These are phyloP conservation scores for Drosophila infuscata DNA, from an alignment of 2,888 invertebrate species.

Conservation along the genomic window DNA sequence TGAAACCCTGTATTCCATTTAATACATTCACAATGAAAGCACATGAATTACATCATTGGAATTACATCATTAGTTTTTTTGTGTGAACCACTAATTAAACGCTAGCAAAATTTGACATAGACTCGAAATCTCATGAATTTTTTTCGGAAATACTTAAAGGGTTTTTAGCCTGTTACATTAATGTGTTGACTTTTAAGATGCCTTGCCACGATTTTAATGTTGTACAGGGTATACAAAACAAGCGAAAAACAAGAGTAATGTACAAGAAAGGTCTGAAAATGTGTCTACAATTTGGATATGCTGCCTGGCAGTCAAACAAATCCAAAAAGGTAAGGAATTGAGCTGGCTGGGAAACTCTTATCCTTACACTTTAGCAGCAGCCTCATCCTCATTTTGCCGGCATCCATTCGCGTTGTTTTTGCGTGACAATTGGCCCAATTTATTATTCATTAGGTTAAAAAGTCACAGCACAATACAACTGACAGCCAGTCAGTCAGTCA, in stretches of 20 bases:
- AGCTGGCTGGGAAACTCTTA: slow-evolving; percentile 13
- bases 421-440: slow-evolving; percentile 83
- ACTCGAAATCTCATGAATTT: not conserved
- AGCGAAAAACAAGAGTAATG: slow-evolving; percentile 3
- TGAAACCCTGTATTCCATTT: slow-evolving; percentile 1
- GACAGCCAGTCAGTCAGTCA: slow-evolving; percentile 74
- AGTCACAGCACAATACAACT: slow-evolving; percentile 78
- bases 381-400: slow-evolving; percentile 10
- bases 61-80: not conserved
- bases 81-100: not conserved
- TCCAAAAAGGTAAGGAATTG: slow-evolving; percentile 31
- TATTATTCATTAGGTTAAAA: slow-evolving; percentile 83
- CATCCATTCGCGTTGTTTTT: slow-evolving; percentile 65
- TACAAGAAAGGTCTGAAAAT: slow-evolving; percentile 51
- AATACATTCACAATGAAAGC: not conserved
- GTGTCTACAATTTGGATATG: slow-evolving; percentile 77
- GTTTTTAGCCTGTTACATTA: not conserved
- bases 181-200: not conserved
- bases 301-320: slow-evolving; percentile 37
- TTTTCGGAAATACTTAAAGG: not conserved
- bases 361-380: slow-evolving; percentile 35
- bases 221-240: slow-evolving; percentile 18
- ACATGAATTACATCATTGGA: not conserved
- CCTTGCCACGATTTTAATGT: not conserved
- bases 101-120: no score